Conservation (phyloP, 2,113 vertebrate species). For the Gambusia holbrooki region DNA sequence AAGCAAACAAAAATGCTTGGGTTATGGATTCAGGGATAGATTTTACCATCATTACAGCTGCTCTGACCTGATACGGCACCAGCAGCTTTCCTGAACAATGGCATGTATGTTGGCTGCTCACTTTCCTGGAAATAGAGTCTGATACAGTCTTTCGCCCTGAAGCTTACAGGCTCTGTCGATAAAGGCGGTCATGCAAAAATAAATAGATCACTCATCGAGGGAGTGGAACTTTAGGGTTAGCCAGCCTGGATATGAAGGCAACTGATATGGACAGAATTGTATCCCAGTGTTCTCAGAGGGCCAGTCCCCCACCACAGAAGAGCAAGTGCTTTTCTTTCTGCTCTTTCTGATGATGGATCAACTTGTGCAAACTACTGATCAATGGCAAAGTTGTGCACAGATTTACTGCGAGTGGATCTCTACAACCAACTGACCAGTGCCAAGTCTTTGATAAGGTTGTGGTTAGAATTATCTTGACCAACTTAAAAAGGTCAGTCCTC, state of each 20-base stretch:
- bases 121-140: constrained; percentile 58
- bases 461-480: constrained; percentile 53
- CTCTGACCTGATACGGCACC: constrained; percentile 57
- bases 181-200: constrained; percentile 74
- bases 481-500: constrained; percentile 41
- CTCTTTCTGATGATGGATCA: constrained; percentile 46
- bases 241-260: constrained; percentile 49
- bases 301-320: constrained; percentile 22
- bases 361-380: constrained; percentile 21
- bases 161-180: constrained; percentile 64
- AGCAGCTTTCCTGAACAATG: constrained; percentile 58
- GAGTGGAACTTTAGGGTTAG: constrained; percentile 71
- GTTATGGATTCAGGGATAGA: constrained; percentile 41
- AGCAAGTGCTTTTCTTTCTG: constrained; percentile 49
- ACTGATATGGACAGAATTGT: constrained; percentile 59
- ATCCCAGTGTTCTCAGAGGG: constrained; percentile 56
- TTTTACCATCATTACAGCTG: constrained; percentile 57
- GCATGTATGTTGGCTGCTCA: constrained; percentile 48
- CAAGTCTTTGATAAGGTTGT: constrained; percentile 76
- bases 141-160: constrained; percentile 65
- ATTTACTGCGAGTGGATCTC: constrained; percentile 25
- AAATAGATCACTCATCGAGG: constrained; percentile 73
- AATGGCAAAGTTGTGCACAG: constrained; percentile 26
- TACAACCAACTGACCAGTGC: constrained; percentile 66
- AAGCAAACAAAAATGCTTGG: constrained; percentile 30